Evolutionary conservation across 1,140 invertebrate genomes (phyloP).

Genomic region (Halesus radiatus): DNA sequence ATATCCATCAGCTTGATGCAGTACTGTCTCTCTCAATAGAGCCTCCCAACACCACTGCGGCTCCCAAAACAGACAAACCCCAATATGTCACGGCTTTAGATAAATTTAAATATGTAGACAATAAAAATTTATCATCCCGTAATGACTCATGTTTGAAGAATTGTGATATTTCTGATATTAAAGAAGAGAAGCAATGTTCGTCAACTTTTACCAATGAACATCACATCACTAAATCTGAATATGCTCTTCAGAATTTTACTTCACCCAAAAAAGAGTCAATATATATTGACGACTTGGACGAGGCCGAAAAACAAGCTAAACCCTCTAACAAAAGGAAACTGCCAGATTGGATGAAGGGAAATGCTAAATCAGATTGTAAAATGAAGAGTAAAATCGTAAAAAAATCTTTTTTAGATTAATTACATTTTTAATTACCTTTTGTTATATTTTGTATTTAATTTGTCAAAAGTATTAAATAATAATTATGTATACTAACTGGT

Average conservation of each 20-base stretch:
- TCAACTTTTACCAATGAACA: no score
- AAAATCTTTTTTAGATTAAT: constrained; percentile 40
- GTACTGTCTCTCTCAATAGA: no score
- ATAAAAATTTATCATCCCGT: background rate
- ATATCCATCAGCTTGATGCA: no score
- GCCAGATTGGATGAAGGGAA: constrained; percentile 36
- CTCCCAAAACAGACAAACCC: no score
- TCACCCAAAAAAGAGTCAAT: background rate
- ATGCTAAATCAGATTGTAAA: constrained; percentile 7
- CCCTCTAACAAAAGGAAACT: constrained; percentile 13
- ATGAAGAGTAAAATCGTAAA: constrained; percentile 41
- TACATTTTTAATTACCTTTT: no score
- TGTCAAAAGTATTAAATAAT: no score
- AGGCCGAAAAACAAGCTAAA: background rate
- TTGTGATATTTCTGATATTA: background rate
- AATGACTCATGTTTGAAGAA: background rate
- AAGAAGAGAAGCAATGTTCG: background rate
- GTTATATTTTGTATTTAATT: no score
- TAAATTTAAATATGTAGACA: background rate
- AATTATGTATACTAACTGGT: no score
- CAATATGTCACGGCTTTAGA: background rate
- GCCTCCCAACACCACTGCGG: no score
- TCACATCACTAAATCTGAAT: background rate
- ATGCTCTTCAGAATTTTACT: background rate
- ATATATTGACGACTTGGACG: constrained; percentile 8